These are phyloP conservation scores for Dynastes maya DNA, from an alignment of 2,888 invertebrate species.

Conservation along the genomic window DNA sequence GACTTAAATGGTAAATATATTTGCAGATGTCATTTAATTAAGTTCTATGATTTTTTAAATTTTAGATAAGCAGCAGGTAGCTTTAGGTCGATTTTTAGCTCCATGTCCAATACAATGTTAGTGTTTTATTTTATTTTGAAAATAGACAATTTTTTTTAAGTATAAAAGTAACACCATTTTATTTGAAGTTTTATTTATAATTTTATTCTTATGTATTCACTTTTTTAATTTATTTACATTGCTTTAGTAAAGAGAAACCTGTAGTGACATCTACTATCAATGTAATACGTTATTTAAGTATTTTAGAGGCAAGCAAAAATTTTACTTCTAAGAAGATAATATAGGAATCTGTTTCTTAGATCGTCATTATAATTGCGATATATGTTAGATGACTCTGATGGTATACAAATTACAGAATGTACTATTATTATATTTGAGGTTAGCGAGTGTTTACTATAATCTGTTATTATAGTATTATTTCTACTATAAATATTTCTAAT, in stretches of 20 bases:
- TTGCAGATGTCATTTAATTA: background rate
- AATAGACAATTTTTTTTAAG: slow-evolving; percentile 5
- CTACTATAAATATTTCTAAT: too few species aligned
- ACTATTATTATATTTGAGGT: too few species aligned
- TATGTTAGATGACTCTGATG: too few species aligned
- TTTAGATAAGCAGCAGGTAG: slow-evolving; percentile 8
- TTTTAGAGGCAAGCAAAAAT: background rate
- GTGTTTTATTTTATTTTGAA: background rate
- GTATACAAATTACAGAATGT: too few species aligned
- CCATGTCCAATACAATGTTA: slow-evolving; percentile 19
- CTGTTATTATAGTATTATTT: too few species aligned
- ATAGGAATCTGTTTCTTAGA: too few species aligned
- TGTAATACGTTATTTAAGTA: background rate
- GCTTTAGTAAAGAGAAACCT: too few species aligned
- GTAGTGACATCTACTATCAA: background rate
- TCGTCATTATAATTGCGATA: too few species aligned
- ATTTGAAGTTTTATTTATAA: background rate
- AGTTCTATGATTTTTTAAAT: background rate
- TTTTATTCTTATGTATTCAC: background rate
- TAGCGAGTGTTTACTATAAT: too few species aligned
- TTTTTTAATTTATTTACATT: too few species aligned
- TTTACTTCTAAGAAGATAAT: background rate
- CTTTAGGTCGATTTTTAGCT: slow-evolving; percentile 13
- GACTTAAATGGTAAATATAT: slow-evolving; percentile 9
- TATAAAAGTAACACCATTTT: background rate